These are phyloP conservation scores for Cantharis nigra DNA, from an alignment of 2,888 invertebrate genomes.

Conservation along the genomic window DNA sequence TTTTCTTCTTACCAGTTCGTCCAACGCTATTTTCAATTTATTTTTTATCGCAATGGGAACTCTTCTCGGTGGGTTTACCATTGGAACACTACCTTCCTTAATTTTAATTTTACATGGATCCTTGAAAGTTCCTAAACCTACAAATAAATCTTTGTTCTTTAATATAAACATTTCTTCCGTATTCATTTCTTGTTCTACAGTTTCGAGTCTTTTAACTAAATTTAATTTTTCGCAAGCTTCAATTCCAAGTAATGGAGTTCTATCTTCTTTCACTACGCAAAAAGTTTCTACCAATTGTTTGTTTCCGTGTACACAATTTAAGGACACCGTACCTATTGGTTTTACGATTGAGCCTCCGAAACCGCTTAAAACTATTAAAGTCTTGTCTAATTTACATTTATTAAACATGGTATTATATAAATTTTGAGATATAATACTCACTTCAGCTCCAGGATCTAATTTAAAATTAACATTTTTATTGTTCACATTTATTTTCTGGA, in stretches of 20 bases:
- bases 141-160: not conserved
- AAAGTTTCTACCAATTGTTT: not conserved
- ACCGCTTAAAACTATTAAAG: not conserved
- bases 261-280: not conserved
- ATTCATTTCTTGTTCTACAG: not conserved
- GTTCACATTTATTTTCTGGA: not conserved
- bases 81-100: conserved; percentile 1
- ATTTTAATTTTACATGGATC: conserved; percentile 7
- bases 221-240: not conserved
- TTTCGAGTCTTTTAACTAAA: not conserved
- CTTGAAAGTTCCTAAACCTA: not conserved
- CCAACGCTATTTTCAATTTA: not conserved
- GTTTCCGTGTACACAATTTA: not conserved
- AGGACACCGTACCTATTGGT: not conserved
- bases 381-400: too few species aligned
- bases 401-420: not conserved
- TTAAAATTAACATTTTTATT: not conserved
- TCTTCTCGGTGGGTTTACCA: conserved; percentile 7
- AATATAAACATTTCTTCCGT: not conserved
- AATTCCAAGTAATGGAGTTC: not conserved
- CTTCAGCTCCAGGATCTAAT: not conserved
- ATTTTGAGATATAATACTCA: not conserved
- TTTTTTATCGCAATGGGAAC: conserved; percentile 7
- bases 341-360: not conserved
- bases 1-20: not conserved